Evolutionary conservation across 2,797 vertebrate species (phyloP), one percentile per base, ranked within the genome.

Genomic region (Eremophila alpestris): DNA sequence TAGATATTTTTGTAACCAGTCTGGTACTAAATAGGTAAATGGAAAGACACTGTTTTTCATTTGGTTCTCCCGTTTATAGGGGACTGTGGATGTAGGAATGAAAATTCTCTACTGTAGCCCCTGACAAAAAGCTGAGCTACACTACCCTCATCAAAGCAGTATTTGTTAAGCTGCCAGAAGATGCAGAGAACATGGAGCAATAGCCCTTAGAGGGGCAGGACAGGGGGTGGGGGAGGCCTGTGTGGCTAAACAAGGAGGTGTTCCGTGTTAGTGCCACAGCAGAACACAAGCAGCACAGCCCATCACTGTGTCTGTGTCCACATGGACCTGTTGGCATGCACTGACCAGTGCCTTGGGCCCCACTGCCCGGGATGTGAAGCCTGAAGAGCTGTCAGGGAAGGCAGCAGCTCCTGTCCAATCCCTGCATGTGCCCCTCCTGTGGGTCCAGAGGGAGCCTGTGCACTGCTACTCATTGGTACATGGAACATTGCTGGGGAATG

Each of bases 221-320:
- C 4, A 59, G 23, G 18, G 26, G 16, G 13, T 7, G 40, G 32
- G 13, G 36, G 43, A 87, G 18, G 17, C 38, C 34, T 64, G 13
- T 2, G 4, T 40, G 60, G 23, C 54, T 46, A 22, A 73, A 76
- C 0, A 3, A 49, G 32, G 55, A 74, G 18, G 6, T 13, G 5
- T 60, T 75, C 54, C 4, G 2, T 30, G 23, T 56, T 80, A 26
- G 24, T 56, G 45, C 29, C 29, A 9, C 41, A 14, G 12, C 0
- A 3, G 70, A 26, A 41, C 52, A 7, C 29, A 27, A 70, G n/a
- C 36, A 56, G 48, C 70, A 26, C 15, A 36, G 68, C 41, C 40
- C 45, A 5, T 23, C 0, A 0, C 36, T 13, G 45, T 20, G 13
- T 20, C 27, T 13, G 19, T 26, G 52, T 32, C 71, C 52, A 14